Conservation (phyloP, 2,888 invertebrate species). For the Ganaspis brasiliensis region DNA sequence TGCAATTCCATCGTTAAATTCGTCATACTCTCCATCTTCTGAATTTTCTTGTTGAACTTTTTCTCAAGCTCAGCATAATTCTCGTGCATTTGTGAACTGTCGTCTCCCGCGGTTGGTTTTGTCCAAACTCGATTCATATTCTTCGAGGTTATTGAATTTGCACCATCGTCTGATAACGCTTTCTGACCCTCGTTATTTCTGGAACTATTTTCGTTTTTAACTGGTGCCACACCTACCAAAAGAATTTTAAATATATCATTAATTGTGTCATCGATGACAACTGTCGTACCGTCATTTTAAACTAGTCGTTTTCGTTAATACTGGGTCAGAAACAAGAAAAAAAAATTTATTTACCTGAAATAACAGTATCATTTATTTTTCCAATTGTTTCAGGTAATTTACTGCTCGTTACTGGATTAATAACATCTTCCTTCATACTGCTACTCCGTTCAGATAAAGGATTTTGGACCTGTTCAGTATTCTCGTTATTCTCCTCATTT, state of each 20-base stretch:
- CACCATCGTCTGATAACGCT: neutral
- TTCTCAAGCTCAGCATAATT: neutral
- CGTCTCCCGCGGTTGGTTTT: too few species aligned
- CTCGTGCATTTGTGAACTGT: neutral
- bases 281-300: neutral
- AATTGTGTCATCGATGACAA: constrained; percentile 8
- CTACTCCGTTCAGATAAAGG: neutral
- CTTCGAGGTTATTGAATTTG: neutral
- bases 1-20: neutral
- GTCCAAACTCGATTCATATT: neutral
- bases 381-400: too few species aligned
- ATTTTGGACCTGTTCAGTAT: neutral
- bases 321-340: neutral
- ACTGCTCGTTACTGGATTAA: too few species aligned
- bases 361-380: too few species aligned
- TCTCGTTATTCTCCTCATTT: neutral
- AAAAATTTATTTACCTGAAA: constrained; percentile 2
- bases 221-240: constrained; percentile 28
- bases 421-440: too few species aligned
- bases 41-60: constrained; percentile 3
- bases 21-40: constrained; percentile 5
- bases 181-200: neutral
- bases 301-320: neutral
- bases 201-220: neutral
- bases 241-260: neutral